Conservation (phyloP, 2,113 vertebrate genomes). For the Notiomystis cincta region DNA sequence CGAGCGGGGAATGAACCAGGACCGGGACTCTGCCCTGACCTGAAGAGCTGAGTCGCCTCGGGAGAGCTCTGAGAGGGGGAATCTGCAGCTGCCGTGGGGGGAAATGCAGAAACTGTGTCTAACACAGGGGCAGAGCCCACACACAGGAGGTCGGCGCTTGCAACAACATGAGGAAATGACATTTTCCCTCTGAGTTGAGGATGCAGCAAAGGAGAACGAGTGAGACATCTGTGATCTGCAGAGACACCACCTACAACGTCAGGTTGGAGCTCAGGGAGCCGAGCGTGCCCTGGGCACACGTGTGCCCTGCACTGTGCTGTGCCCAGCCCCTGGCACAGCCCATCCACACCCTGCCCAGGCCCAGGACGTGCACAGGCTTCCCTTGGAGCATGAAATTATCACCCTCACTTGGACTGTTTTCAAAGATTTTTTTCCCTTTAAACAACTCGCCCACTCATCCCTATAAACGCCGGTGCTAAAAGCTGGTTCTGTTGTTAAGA, state of each 20-base stretch:
- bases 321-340: neutral
- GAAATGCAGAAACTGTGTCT: neutral
- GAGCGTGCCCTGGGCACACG: neutral
- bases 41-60: accelerated
- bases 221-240: neutral
- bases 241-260: neutral
- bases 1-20: neutral
- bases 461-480: slow-evolving; percentile 32
- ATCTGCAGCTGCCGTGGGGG: neutral
- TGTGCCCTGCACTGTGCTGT: neutral
- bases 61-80: neutral
- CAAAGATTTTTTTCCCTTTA: slow-evolving; percentile 12
- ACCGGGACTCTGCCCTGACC: accelerated
- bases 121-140: neutral
- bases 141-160: neutral
- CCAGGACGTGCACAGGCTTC: neutral
- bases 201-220: neutral
- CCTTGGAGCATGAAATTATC: neutral
- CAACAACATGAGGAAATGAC: neutral
- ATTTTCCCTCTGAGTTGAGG: neutral
- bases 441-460: slow-evolving; percentile 59
- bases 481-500: slow-evolving; percentile 52
- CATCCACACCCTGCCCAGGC: neutral
- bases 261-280: neutral
- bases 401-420: slow-evolving; percentile 43